These are phyloP conservation scores for Huso huso DNA, from an alignment of 2,797 vertebrate species.

Conservation along the genomic window DNA sequence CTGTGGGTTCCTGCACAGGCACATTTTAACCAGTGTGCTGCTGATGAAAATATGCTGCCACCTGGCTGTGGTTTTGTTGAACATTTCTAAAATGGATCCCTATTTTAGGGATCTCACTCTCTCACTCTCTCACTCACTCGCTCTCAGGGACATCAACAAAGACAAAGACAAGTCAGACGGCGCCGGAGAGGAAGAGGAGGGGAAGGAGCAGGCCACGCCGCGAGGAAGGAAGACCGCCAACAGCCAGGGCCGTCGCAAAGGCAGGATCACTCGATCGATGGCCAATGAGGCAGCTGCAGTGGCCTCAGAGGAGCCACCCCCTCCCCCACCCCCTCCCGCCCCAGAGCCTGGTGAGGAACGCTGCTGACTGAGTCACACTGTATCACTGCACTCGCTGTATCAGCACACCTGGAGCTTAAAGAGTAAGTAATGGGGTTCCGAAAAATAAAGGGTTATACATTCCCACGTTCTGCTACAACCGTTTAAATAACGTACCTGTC, in stretches of 20 bases:
- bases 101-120: no score
- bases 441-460: no score
- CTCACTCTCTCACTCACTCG: neutral
- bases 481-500: no score
- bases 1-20: no score
- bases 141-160: slow-evolving; percentile 56
- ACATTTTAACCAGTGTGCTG: no score
- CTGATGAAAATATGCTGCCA: no score
- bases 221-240: slow-evolving; percentile 95
- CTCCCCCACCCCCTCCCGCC: slow-evolving; percentile 65
- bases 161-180: slow-evolving; percentile 89
- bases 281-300: slow-evolving; percentile 87
- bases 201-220: slow-evolving; percentile 83
- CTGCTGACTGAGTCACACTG: neutral
- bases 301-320: slow-evolving; percentile 72
- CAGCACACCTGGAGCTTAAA: no score
- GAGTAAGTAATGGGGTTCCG: no score
- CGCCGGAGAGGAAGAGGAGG: slow-evolving; percentile 78
- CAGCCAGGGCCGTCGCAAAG: slow-evolving; percentile 92
- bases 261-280: slow-evolving; percentile 95
- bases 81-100: no score
- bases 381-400: neutral
- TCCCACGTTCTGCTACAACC: no score
- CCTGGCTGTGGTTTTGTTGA: no score
- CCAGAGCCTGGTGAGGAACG: slow-evolving; percentile 3